Evolutionary conservation across 92 coral and sea anemone genomes (phyloP), one percentile per base, ranked within the genome.

Genomic region (Parazoanthus atlanticus): DNA sequence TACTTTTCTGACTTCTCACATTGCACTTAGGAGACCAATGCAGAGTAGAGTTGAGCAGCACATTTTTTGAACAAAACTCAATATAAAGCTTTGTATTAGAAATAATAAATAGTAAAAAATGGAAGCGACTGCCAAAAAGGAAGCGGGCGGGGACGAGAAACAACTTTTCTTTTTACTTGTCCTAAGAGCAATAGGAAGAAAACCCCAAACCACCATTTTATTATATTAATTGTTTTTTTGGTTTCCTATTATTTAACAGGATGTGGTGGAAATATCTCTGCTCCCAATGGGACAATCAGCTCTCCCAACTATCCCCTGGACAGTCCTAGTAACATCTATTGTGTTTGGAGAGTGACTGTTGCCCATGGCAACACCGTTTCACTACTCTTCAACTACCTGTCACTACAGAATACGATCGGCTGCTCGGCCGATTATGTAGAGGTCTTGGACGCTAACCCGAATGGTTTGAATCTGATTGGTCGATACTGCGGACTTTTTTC

Each of bases 391-490:
- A 84, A 84, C 28, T 84, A 84, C 67, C 52, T 84, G 9, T 84
- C 87, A 52, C 78, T 84, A 3, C 78, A 70, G 43, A 43, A 84
- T 43, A 84, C 78, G 8, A 31, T 40, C 25, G 87, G n/a, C 66
- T 84, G 87, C 66, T 8, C 41, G 26, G 66, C 26, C 17, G 87
- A 84, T 69, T 84, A 84, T 70, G 78, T 84, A 17, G 87, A 84
- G 78, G 43, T 84, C 78, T 78, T 84, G 87, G 87, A 84, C 66
- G 31, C 87, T 41, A 84, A 11, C 54, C 46, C 78, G 9, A 17
- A n/a, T 84, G 78, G 87, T 46, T 84, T 84, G 41, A 84, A 70
- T 69, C 78, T 84, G 13, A 84, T 84, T 70, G 87, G 87, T 36
- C 87, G 78, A 70, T 84, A 84, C 67, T 84, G 87, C 16, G 87